These are phyloP conservation scores for Emys orbicularis DNA, from an alignment of 2,797 vertebrate species.

Conservation along the genomic window DNA sequence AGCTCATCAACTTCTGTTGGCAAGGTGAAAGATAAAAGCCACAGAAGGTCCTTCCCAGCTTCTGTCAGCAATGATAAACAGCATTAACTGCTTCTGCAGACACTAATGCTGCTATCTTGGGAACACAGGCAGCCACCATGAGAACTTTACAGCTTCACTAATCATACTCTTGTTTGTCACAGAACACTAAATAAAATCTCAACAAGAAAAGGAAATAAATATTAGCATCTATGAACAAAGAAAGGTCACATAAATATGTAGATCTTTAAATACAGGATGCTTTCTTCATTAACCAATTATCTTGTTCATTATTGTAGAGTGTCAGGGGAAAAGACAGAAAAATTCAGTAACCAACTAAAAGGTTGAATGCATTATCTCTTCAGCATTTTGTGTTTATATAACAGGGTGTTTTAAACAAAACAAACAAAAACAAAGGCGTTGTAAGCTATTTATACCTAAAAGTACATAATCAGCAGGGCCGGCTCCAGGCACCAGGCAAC, in stretches of 20 bases:
- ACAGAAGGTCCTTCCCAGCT: constrained; percentile 79
- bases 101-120: constrained; percentile 88
- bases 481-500: too few relatives aligned
- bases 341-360: constrained; percentile 35
- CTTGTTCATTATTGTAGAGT: constrained; percentile 72
- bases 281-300: constrained; percentile 80
- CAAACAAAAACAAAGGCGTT: not conserved
- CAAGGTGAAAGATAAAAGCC: constrained; percentile 85
- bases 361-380: constrained; percentile 20
- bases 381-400: constrained; percentile 42
- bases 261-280: constrained; percentile 79
- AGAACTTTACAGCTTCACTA: constrained; percentile 87
- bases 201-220: constrained; percentile 82
- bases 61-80: constrained; percentile 91
- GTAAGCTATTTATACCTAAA: not conserved
- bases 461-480: not conserved
- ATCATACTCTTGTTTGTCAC: constrained; percentile 86
- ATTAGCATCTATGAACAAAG: constrained; percentile 83
- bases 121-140: constrained; percentile 85
- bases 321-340: constrained; percentile 52
- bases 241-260: constrained; percentile 83
- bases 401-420: not conserved
- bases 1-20: constrained; percentile 83
- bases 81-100: constrained; percentile 87
- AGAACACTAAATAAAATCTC: constrained; percentile 83